Conservation (phyloP, 2,797 vertebrate species). For the Chloroceryle inda region DNA sequence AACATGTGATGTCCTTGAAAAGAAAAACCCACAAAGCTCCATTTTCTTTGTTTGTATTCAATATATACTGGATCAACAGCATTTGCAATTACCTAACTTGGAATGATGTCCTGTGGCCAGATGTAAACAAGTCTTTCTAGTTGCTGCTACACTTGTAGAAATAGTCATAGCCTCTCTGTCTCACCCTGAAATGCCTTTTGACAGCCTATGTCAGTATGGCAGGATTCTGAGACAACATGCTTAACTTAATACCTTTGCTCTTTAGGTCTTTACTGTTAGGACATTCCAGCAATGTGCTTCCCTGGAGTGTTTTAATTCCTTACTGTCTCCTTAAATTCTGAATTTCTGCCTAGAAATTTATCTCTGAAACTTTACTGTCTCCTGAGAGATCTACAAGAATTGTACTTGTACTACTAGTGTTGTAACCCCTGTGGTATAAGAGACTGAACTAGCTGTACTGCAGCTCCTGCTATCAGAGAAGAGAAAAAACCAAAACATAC, state of each 20-base stretch:
- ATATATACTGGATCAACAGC: background rate
- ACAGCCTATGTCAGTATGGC: background rate
- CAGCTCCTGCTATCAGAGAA: slow-evolving; percentile 35
- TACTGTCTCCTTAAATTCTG: slow-evolving; percentile 30
- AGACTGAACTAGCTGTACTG: slow-evolving; percentile 33
- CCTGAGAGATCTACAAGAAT: slow-evolving; percentile 48
- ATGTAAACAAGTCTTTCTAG: background rate
- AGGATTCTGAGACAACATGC: background rate
- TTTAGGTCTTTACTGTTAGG: background rate
- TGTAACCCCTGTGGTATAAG: slow-evolving; percentile 21
- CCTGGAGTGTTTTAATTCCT: slow-evolving; percentile 27
- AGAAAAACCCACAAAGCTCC: background rate
- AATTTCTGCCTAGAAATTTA: slow-evolving; percentile 36
- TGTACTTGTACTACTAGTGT: background rate
- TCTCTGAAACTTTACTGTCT: slow-evolving; percentile 42
- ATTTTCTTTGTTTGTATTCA: background rate
- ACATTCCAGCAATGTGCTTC: background rate
- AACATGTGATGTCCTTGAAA: background rate
- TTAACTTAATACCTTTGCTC: slow-evolving; percentile 6
- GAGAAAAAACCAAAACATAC: background rate
- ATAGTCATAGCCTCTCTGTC: background rate
- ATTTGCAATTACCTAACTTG: background rate
- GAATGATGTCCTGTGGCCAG: background rate
- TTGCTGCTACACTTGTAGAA: background rate
- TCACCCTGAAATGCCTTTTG: background rate